Evolutionary conservation across 53 echinoderm and acorn worm genomes (phyloP).

Genomic region (Zoroaster sp.): DNA sequence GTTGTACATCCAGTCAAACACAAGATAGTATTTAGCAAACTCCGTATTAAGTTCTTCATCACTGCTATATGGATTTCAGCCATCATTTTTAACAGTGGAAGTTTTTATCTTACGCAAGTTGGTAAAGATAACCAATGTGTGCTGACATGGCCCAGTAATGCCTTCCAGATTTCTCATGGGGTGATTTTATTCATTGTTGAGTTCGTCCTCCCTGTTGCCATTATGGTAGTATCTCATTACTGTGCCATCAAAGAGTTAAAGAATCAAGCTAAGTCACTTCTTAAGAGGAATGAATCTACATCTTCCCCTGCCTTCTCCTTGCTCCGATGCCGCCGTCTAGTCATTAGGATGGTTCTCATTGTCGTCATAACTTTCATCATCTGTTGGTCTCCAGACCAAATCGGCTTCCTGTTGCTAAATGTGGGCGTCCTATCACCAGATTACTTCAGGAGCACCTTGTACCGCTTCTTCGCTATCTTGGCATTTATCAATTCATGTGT

Average conservation of each 20-base stretch:
- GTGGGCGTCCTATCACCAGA: not conserved
- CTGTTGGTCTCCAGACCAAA: not conserved
- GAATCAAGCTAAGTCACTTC: not conserved
- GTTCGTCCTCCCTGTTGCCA: not conserved
- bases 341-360: too few relatives aligned
- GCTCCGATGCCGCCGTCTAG: too few relatives aligned
- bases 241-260: not conserved
- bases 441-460: not conserved
- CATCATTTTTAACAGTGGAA: not conserved
- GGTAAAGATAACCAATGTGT: not conserved
- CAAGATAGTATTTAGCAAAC: too few relatives aligned
- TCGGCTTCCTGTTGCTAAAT: too few relatives aligned
- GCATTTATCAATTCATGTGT: not conserved
- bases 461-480: not conserved
- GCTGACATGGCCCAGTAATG: not conserved
- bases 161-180: not conserved
- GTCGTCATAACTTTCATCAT: too few relatives aligned
- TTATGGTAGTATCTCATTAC: too few relatives aligned
- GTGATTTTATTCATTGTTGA: not conserved
- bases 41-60: too few relatives aligned
- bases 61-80: not conserved
- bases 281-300: not conserved
- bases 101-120: not conserved
- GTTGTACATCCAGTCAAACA: too few relatives aligned
- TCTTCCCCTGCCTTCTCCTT: too few relatives aligned